phyloP scores from a whole-genome alignment of 1,140 invertebrate species.

The Leptinotarsa lineolata region DNA sequence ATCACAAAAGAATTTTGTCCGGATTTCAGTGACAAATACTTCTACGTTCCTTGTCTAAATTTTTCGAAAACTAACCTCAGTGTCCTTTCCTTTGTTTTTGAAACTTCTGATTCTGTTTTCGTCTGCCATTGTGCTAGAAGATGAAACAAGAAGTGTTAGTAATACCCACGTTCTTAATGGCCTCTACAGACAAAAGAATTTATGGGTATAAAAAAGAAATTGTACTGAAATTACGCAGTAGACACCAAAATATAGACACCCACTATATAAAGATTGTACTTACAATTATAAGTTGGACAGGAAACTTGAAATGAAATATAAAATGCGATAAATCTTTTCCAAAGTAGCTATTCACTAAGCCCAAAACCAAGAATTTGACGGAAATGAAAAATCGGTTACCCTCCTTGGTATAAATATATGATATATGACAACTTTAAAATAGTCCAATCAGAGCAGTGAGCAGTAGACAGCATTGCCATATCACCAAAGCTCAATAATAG shows the following conservation, averaged over 20 bases:
- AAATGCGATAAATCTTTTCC: conserved; percentile 3
- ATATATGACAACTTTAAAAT: conserved; percentile 29
- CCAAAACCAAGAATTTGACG: neutral
- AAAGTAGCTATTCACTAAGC: neutral
- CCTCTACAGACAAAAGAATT: conserved; percentile 4
- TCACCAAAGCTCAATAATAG: too few species aligned
- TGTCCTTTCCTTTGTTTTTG: conserved; percentile 56
- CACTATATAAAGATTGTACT: neutral
- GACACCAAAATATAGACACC: neutral
- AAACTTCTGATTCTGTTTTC: conserved; percentile 55
- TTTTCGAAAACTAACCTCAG: conserved; percentile 44
- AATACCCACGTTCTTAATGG: conserved; percentile 16
- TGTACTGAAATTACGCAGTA: conserved; percentile 16
- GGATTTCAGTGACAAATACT: too few species aligned
- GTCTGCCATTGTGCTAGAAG: conserved; percentile 47
- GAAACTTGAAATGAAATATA: conserved; percentile 10
- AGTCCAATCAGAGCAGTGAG: neutral
- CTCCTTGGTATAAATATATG: conserved; percentile 5
- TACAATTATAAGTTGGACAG: neutral
- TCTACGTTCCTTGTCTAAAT: neutral
- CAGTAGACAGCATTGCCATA: too few species aligned
- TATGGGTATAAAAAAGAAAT: neutral
- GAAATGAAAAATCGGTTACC: conserved; percentile 26
- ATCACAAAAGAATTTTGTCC: too few species aligned
- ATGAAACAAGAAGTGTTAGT: neutral